Percentiles rank a stretch among this genome's conserved stretches.
Conservation (phyloP, 1,140 invertebrate genomes). For the Brachionus sp. region DNA sequence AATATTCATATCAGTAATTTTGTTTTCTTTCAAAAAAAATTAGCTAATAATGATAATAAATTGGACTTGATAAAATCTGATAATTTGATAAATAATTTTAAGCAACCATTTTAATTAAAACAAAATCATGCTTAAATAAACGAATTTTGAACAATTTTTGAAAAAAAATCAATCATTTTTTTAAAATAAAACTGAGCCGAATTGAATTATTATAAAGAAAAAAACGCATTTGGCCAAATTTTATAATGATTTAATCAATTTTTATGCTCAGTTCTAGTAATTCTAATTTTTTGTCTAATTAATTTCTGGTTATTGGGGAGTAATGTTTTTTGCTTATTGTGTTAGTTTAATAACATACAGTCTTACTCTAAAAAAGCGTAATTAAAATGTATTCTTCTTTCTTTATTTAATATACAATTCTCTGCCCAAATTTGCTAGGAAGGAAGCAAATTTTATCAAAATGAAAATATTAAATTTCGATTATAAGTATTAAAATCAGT, state of each 20-base stretch:
- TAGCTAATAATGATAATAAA: conserved; percentile 11
- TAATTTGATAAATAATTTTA: neutral
- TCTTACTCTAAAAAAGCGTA: neutral
- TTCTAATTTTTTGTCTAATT: neutral
- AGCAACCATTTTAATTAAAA: neutral
- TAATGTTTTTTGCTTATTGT: neutral
- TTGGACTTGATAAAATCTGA: neutral
- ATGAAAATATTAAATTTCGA: conserved; percentile 1
- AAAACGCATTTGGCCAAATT: neutral
- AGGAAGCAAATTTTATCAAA: neutral
- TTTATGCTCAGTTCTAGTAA: neutral
- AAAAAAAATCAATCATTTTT: neutral
- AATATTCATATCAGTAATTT: neutral
- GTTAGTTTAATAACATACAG: neutral
- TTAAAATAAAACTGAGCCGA: neutral
- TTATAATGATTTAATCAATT: conserved; percentile 1
- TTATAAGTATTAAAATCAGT: neutral
- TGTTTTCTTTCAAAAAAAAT: neutral
- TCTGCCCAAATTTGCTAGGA: neutral
- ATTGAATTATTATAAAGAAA: neutral
- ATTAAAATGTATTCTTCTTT: neutral
- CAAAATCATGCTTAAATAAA: neutral
- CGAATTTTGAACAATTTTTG: neutral
- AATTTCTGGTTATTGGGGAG: neutral
- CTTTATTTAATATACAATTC: neutral